phyloP scores from a whole-genome alignment of 2,797 vertebrate species.

The Petrocephalus sullivani region DNA sequence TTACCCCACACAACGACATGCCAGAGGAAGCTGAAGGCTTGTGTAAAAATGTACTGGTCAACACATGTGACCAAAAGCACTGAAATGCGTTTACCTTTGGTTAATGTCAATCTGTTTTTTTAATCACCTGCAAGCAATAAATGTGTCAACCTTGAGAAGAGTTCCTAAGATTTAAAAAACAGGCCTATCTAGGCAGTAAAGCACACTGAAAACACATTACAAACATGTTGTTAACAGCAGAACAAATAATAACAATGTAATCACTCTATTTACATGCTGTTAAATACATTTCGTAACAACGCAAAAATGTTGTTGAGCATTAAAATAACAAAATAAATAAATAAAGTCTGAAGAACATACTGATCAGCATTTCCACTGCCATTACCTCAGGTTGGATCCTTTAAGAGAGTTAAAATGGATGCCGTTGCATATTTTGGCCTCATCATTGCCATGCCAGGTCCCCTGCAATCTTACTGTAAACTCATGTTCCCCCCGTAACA shows the following conservation, averaged over 20 bases:
- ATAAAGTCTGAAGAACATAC: neutral
- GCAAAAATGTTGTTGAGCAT: neutral
- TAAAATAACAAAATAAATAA: neutral
- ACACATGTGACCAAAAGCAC: constrained; percentile 40
- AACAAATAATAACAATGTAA: neutral
- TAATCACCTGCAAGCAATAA: constrained; percentile 56
- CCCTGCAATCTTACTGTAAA: neutral
- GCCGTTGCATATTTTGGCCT: neutral
- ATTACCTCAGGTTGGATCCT: neutral
- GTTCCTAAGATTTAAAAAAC: constrained; percentile 7
- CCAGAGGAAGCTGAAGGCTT: constrained; percentile 38
- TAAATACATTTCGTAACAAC: neutral
- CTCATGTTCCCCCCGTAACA: neutral
- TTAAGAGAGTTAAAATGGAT: neutral
- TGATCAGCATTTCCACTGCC: neutral
- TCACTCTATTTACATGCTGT: neutral
- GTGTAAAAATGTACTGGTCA: constrained; percentile 56
- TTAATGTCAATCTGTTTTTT: constrained; percentile 64
- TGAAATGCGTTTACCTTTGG: constrained; percentile 57
- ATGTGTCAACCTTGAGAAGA: constrained; percentile 9
- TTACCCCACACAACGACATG: constrained; percentile 44
- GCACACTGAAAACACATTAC: constrained; percentile 8
- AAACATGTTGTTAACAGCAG: constrained; percentile 7
- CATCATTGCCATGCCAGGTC: neutral
- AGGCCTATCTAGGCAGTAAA: constrained; percentile 1